These are phyloP conservation scores for Danaus melanippus DNA, from an alignment of 1,140 invertebrate genomes.

Conservation along the genomic window DNA sequence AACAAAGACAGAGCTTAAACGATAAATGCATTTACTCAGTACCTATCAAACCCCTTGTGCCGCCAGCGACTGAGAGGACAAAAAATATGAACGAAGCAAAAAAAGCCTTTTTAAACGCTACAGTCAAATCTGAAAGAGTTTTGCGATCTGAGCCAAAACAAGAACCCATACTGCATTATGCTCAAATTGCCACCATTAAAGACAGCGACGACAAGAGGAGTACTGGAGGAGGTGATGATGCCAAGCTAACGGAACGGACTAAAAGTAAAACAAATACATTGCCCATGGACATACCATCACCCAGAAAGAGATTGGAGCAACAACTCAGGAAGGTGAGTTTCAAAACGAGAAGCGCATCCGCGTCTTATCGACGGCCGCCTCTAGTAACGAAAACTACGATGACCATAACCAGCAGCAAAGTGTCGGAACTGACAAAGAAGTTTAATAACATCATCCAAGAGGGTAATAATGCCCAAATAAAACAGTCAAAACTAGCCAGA, in stretches of 20 bases:
- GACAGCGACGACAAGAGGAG: slow-evolving; percentile 63
- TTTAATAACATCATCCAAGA: slow-evolving; percentile 70
- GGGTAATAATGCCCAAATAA: slow-evolving; percentile 40
- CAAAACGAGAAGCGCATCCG: slow-evolving; percentile 65
- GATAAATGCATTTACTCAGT: slow-evolving; percentile 54
- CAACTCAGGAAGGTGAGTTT: slow-evolving; percentile 68
- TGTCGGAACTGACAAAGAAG: slow-evolving; percentile 72
- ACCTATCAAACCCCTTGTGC: slow-evolving; percentile 39
- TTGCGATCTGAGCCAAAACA: slow-evolving; percentile 18
- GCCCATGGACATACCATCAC: slow-evolving; percentile 28
- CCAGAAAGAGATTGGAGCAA: slow-evolving; percentile 47
- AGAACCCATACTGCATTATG: slow-evolving; percentile 55
- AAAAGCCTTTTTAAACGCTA: slow-evolving; percentile 52
- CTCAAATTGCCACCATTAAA: slow-evolving; percentile 56
- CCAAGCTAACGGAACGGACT: slow-evolving; percentile 19
- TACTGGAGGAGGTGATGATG: slow-evolving; percentile 56
- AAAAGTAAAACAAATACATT: slow-evolving; percentile 30
- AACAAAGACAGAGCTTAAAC: slow-evolving; percentile 45
- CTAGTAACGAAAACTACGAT: slow-evolving; percentile 58
- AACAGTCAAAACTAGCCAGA: slow-evolving; percentile 59
- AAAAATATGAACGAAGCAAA: slow-evolving; percentile 54
- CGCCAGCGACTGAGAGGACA: slow-evolving; percentile 33
- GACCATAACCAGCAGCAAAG: slow-evolving; percentile 67
- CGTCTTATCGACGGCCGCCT: slow-evolving; percentile 48
- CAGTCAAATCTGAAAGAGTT: slow-evolving; percentile 26